phyloP scores from a whole-genome alignment of 2,888 invertebrate genomes.

The Muscina levida region DNA sequence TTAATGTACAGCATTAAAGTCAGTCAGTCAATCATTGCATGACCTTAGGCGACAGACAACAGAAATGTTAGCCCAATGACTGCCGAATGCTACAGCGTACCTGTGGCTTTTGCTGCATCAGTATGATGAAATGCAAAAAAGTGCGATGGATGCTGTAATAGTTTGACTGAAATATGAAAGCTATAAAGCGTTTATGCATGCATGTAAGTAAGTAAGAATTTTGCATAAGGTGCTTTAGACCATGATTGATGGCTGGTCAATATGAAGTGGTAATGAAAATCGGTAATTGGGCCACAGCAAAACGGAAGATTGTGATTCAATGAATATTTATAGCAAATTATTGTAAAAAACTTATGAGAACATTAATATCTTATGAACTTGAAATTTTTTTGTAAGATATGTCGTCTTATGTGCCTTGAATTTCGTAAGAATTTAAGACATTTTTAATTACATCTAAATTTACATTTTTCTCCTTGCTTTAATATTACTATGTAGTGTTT shows the following conservation, averaged over 20 bases:
- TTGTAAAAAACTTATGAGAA: conserved; percentile 2
- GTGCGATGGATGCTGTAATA: neutral
- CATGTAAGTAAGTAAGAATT: conserved; percentile 35
- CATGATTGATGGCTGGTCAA: conserved; percentile 48
- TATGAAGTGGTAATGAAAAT: conserved; percentile 25
- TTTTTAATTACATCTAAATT: neutral
- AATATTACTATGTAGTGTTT: no score
- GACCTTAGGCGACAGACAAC: conserved; percentile 59
- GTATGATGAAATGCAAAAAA: neutral
- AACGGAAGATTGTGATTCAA: conserved; percentile 37
- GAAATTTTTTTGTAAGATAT: neutral
- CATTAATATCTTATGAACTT: neutral
- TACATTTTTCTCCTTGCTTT: neutral
- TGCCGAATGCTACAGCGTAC: conserved; percentile 46
- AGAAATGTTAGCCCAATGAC: conserved; percentile 53
- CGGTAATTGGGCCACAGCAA: neutral
- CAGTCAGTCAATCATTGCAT: conserved; percentile 32
- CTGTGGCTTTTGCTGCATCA: neutral
- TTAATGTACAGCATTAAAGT: conserved; percentile 48
- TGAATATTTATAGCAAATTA: conserved; percentile 61
- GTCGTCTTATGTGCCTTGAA: neutral
- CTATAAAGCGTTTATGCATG: neutral
- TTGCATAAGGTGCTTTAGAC: conserved; percentile 47
- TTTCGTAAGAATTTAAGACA: neutral
- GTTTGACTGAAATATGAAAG: neutral